Evolutionary conservation across 2,113 vertebrate species (phyloP).

Genomic region (Phyllopteryx taeniolatus): DNA sequence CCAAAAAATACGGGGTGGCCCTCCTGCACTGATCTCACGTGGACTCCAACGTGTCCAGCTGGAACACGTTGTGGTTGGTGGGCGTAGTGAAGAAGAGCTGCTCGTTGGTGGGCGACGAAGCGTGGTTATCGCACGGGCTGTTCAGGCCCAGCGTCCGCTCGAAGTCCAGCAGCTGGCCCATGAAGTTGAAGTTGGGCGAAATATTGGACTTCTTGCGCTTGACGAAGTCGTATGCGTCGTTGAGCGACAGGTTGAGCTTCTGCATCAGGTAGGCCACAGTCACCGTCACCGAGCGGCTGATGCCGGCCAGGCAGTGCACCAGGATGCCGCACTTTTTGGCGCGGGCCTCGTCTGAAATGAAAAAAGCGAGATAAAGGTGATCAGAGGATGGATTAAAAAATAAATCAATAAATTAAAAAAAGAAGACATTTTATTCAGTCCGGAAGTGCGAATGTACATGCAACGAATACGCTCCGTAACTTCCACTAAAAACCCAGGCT

Average conservation of each 20-base stretch:
- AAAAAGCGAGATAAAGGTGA: neutral
- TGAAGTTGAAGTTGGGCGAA: constrained; percentile 99
- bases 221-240: constrained; percentile 97
- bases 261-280: constrained; percentile 99
- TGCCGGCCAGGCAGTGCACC: constrained; percentile 96
- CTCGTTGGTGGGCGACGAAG: constrained; percentile 74
- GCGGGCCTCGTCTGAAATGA: constrained; percentile 88
- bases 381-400: neutral
- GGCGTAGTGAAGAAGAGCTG: constrained; percentile 98
- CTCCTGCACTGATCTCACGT: constrained; percentile 79
- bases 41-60: constrained; percentile 93
- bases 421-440: too few relatives aligned
- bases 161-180: constrained; percentile 98
- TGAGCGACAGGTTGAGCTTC: constrained; percentile 98
- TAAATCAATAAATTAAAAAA: too few relatives aligned
- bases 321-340: constrained; percentile 97
- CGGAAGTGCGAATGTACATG: too few relatives aligned
- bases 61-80: constrained; percentile 95
- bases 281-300: constrained; percentile 96
- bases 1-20: neutral
- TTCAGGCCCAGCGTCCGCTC: constrained; percentile 96
- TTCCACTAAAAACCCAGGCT: too few relatives aligned
- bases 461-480: too few relatives aligned
- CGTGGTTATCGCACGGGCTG: constrained; percentile 92
- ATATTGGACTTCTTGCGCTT: constrained; percentile 99